phyloP scores from a whole-genome alignment of 2,888 invertebrate species.

The Drosophila niveifrons region DNA sequence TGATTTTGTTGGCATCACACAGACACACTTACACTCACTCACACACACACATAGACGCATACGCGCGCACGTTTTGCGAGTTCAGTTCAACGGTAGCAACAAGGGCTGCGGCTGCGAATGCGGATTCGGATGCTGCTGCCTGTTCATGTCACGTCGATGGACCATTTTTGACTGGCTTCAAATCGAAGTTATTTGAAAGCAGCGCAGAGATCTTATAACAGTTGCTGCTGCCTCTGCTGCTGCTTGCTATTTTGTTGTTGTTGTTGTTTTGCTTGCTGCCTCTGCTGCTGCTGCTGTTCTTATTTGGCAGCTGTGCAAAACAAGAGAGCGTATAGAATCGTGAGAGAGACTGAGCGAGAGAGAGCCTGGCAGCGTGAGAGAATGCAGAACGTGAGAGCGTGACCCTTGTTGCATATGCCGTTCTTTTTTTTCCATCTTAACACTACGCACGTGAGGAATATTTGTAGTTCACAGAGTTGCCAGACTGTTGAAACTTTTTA shows the following conservation, averaged over 20 bases:
- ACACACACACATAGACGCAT: conserved; percentile 22
- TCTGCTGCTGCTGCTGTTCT: conserved; percentile 42
- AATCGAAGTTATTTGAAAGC: conserved; percentile 60
- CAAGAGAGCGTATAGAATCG: background rate
- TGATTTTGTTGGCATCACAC: conserved; percentile 47
- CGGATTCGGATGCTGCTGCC: conserved; percentile 77
- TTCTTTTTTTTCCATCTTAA: conserved; percentile 12
- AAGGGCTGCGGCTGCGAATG: conserved; percentile 57
- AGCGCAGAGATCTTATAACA: conserved; percentile 63
- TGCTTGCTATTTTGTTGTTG: conserved; percentile 5
- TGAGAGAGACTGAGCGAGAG: conserved; percentile 9
- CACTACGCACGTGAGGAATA: conserved; percentile 52
- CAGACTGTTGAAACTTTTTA: conserved; percentile 18
- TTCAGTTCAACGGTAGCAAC: conserved; percentile 52
- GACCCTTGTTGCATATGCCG: conserved; percentile 65
- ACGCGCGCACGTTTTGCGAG: conserved; percentile 55
- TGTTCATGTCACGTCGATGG: conserved; percentile 83
- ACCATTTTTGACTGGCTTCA: conserved; percentile 85
- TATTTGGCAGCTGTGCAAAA: conserved; percentile 40
- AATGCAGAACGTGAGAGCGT: conserved; percentile 27
- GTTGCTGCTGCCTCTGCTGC: conserved; percentile 23
- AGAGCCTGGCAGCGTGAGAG: conserved; percentile 3
- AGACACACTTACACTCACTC: conserved; percentile 11
- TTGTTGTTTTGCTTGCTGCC: conserved; percentile 9
- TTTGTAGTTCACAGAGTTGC: conserved; percentile 31